Evolutionary conservation across 2,113 vertebrate genomes (phyloP).

Genomic region (Chloroceryle aenea): DNA sequence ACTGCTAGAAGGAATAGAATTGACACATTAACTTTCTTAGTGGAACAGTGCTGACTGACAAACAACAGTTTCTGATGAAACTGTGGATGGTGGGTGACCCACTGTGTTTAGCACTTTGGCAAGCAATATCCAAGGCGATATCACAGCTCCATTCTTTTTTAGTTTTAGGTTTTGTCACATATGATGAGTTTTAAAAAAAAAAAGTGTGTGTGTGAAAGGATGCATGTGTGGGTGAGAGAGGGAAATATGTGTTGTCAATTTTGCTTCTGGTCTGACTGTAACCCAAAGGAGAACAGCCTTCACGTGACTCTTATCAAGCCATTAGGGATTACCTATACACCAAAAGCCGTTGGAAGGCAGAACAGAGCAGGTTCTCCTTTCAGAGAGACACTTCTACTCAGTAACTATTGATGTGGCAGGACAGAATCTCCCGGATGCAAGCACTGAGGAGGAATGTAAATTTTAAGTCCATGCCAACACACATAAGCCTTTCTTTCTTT

Average conservation of each 20-base stretch:
- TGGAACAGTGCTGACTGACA: background rate
- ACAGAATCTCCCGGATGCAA: background rate
- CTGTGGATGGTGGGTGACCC: background rate
- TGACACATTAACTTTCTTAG: background rate
- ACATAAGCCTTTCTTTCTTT: background rate
- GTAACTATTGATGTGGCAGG: background rate
- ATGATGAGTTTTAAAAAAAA: background rate
- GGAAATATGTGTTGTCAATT: background rate
- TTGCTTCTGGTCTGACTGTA: background rate
- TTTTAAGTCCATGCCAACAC: background rate
- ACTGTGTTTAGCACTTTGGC: background rate
- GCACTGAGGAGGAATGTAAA: background rate
- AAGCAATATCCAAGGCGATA: background rate
- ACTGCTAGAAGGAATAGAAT: background rate
- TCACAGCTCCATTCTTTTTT: background rate
- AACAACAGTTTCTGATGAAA: background rate
- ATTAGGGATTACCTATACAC: background rate
- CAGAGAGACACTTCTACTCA: background rate
- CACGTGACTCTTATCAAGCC: fast-evolving
- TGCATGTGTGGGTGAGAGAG: fast-evolving
- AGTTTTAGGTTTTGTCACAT: background rate
- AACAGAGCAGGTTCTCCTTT: background rate
- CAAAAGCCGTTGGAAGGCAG: background rate
- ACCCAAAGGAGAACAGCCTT: background rate
- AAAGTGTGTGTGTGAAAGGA: fast-evolving